Conservation (phyloP, 2,113 vertebrate species). For the Alouatta palliata region DNA sequence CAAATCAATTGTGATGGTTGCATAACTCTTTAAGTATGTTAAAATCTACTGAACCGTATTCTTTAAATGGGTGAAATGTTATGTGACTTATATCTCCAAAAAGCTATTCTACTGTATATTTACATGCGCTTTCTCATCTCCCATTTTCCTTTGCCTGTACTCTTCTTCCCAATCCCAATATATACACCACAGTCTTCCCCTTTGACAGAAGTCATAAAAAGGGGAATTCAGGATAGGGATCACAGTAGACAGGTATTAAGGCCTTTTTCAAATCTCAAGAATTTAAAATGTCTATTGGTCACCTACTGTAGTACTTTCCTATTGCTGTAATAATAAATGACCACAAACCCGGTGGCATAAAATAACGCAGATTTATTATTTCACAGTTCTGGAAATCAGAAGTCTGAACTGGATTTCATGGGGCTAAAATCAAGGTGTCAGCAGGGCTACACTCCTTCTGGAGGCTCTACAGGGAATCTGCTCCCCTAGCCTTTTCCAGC, state of each 20-base stretch:
- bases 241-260: not conserved
- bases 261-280: not conserved
- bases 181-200: not conserved
- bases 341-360: not conserved
- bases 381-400: not conserved
- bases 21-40: not conserved
- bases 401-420: not conserved
- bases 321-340: not conserved
- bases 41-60: not conserved
- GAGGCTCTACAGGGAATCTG: not conserved
- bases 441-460: not conserved
- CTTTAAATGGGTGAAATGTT: not conserved
- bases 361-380: not conserved
- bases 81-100: not conserved
- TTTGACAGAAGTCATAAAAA: not conserved
- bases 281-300: not conserved
- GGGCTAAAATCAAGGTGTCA: not conserved
- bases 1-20: not conserved
- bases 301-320: not conserved
- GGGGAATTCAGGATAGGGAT: not conserved
- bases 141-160: not conserved
- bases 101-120: not conserved
- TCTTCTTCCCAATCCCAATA: not conserved
- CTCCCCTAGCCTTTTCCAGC: not conserved
- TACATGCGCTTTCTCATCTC: not conserved